These are phyloP conservation scores for Rhea pennata DNA, from an alignment of 2,113 vertebrate genomes.

Conservation along the genomic window DNA sequence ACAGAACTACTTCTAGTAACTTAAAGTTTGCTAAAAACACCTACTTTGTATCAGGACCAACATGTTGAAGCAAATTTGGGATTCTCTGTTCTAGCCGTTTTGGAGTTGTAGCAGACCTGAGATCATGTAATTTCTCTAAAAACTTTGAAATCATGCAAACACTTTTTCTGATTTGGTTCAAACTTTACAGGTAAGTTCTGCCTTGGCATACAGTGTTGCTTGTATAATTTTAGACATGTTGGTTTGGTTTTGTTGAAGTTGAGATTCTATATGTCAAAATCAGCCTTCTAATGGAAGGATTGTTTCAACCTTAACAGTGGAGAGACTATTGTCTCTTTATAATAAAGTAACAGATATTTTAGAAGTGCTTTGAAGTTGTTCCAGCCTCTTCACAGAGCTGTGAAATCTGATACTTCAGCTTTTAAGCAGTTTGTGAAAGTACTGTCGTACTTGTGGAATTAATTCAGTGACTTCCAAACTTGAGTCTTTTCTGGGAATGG, in stretches of 20 bases:
- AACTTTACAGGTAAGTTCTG: not conserved
- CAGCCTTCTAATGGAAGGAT: not conserved
- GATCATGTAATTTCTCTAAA: not conserved
- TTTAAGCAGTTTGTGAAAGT: constrained; percentile 76
- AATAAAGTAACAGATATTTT: constrained; percentile 78
- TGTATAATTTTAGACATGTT: not conserved
- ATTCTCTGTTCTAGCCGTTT: not conserved
- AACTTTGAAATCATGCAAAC: not conserved
- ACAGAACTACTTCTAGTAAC: not conserved
- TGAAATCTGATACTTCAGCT: constrained; percentile 79
- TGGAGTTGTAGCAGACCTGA: not conserved
- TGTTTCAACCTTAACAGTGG: not conserved
- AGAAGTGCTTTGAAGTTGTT: constrained; percentile 78
- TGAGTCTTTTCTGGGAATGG: constrained; percentile 55
- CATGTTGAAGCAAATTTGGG: not conserved
- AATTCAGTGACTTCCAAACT: constrained; percentile 80
- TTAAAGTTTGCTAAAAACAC: not conserved
- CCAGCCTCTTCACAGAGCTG: constrained; percentile 73
- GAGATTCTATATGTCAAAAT: not conserved
- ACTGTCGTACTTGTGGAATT: constrained; percentile 78
- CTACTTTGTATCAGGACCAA: not conserved
- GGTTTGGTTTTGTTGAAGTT: not conserved
- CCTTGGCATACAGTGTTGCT: not conserved
- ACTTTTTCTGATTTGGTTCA: not conserved
- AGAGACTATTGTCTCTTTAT: constrained; percentile 72